phyloP scores from a whole-genome alignment of 2,797 vertebrate genomes.

The Crocidura indochinensis region DNA sequence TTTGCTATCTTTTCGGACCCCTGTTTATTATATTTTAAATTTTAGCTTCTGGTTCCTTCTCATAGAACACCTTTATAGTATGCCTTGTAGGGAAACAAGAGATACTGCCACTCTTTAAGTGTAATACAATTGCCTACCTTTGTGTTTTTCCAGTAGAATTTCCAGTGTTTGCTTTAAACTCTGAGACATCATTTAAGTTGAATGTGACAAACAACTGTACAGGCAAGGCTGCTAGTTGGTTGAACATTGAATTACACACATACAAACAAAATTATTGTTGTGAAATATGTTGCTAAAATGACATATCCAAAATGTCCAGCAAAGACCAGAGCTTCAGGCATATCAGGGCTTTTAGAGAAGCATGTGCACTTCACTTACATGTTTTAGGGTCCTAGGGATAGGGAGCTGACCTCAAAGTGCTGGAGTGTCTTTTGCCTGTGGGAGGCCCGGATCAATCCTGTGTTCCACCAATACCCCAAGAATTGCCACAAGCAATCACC shows the following conservation, averaged over 20 bases:
- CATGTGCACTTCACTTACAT: not conserved
- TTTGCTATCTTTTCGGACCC: too few relatives aligned
- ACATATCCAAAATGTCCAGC: not conserved
- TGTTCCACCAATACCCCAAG: too few relatives aligned
- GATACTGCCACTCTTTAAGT: not conserved
- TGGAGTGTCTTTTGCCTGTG: too few relatives aligned
- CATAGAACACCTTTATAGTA: not conserved
- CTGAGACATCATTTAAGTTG: not conserved
- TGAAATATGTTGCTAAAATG: not conserved
- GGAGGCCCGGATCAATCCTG: too few relatives aligned
- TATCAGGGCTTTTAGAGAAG: not conserved
- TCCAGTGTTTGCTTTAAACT: constrained; percentile 16
- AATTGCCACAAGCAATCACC: too few relatives aligned
- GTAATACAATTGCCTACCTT: not conserved
- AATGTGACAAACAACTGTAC: not conserved
- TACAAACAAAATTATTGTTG: not conserved
- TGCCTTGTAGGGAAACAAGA: not conserved
- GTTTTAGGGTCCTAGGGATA: not conserved
- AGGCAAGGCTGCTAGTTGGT: constrained; percentile 43
- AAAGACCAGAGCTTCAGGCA: not conserved
- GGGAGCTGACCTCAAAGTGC: too few relatives aligned
- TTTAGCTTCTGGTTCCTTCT: not conserved
- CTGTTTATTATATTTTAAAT: too few relatives aligned
- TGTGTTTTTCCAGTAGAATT: not conserved
- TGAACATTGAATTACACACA: constrained; percentile 12